phyloP scores from a whole-genome alignment of 2,113 vertebrate species.

The Hystrix cristata region DNA sequence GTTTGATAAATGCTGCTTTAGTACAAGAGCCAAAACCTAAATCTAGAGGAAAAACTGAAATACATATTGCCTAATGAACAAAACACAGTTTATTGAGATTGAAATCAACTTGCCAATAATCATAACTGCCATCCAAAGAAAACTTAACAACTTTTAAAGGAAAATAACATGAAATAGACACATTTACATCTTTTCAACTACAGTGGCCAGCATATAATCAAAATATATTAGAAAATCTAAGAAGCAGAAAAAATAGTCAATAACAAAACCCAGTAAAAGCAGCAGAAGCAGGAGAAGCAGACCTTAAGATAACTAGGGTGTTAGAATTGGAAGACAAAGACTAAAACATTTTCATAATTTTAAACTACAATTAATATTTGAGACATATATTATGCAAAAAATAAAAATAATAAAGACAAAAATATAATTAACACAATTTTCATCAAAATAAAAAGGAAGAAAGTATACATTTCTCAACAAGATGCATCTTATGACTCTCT shows the following conservation, averaged over 20 bases:
- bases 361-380: background rate
- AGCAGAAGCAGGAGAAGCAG: background rate
- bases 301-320: background rate
- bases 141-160: background rate
- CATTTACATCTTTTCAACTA: background rate
- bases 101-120: background rate
- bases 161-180: background rate
- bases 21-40: background rate
- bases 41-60: background rate
- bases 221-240: background rate
- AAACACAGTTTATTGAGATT: background rate
- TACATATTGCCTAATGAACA: background rate
- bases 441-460: background rate
- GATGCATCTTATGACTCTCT: background rate
- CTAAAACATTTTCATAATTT: background rate
- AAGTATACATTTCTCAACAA: background rate
- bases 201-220: background rate
- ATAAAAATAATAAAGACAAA: background rate
- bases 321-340: background rate
- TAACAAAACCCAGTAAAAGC: background rate
- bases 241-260: background rate
- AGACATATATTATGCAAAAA: background rate
- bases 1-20: background rate
- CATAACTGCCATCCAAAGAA: background rate
- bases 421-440: background rate